Percentiles rank a stretch among this genome's conserved stretches.
phyloP scores from a whole-genome alignment of 2,888 invertebrate species.

The Epinotia nisella region DNA sequence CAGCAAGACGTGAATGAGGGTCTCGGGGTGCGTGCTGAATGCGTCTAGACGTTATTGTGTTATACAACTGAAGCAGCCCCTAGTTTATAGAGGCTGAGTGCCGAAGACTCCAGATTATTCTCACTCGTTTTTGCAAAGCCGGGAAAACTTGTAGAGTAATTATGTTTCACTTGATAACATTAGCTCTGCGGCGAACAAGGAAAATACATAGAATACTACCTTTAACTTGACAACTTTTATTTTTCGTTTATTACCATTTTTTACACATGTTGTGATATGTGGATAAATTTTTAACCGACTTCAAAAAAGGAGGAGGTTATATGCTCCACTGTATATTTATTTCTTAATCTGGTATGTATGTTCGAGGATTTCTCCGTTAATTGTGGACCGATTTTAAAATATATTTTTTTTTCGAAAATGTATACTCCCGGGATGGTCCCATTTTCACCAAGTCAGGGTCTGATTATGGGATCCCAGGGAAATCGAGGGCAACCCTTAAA shows the following conservation, averaged over 20 bases:
- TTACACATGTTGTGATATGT: too few species aligned
- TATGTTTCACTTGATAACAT: neutral
- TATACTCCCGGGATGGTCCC: too few species aligned
- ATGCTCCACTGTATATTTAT: too few species aligned
- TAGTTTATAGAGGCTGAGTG: slow-evolving; percentile 23
- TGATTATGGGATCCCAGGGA: too few species aligned
- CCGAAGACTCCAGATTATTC: slow-evolving; percentile 28
- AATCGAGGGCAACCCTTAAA: too few species aligned
- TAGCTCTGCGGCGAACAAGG: neutral
- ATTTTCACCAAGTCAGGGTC: too few species aligned
- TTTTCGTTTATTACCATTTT: neutral
- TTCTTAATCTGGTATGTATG: too few species aligned
- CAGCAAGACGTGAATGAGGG: slow-evolving; percentile 19
- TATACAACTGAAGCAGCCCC: slow-evolving; percentile 52
- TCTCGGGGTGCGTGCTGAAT: slow-evolving; percentile 54
- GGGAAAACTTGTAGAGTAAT: neutral
- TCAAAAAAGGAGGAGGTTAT: too few species aligned
- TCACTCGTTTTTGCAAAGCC: slow-evolving; percentile 2
- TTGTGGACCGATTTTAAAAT: too few species aligned
- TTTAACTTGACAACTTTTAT: neutral
- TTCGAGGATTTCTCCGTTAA: too few species aligned
- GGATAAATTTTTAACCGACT: too few species aligned
- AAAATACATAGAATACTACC: neutral
- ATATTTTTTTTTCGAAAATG: too few species aligned
- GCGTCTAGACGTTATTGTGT: slow-evolving; percentile 71